These are phyloP conservation scores for Colaptes auratus DNA, from an alignment of 2,113 vertebrate genomes.

Conservation along the genomic window DNA sequence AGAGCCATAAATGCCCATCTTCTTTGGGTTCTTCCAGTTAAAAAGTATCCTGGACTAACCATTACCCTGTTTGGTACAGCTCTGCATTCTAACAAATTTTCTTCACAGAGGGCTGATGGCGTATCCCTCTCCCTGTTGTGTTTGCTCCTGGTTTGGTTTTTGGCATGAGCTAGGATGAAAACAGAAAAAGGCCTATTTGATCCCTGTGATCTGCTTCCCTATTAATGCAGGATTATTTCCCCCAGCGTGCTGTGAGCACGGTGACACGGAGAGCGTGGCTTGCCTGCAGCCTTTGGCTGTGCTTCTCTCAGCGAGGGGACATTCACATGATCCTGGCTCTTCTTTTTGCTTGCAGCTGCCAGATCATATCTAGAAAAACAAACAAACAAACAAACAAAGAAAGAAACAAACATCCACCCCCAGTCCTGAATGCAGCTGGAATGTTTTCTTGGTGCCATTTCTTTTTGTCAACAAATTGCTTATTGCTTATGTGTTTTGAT, in stretches of 20 bases:
- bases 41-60: background rate
- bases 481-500: conserved; percentile 13
- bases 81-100: background rate
- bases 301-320: background rate
- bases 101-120: background rate
- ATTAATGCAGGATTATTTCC: conserved; percentile 52
- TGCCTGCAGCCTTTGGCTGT: conserved; percentile 24
- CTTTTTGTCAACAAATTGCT: conserved; percentile 46
- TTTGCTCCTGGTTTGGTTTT: background rate
- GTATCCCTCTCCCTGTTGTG: background rate
- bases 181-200: conserved; percentile 23
- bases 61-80: background rate
- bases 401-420: background rate
- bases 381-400: background rate
- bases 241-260: background rate
- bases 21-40: background rate
- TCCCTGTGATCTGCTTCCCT: conserved; percentile 34
- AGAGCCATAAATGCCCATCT: background rate
- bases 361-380: conserved; percentile 36
- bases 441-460: conserved; percentile 41
- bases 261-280: conserved; percentile 37
- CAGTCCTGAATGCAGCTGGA: conserved; percentile 12
- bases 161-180: background rate
- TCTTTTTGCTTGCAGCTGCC: conserved; percentile 40
- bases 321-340: conserved; percentile 26